Conservation (phyloP, 2,888 invertebrate genomes). For the Bembecia ichneumoniformis region DNA sequence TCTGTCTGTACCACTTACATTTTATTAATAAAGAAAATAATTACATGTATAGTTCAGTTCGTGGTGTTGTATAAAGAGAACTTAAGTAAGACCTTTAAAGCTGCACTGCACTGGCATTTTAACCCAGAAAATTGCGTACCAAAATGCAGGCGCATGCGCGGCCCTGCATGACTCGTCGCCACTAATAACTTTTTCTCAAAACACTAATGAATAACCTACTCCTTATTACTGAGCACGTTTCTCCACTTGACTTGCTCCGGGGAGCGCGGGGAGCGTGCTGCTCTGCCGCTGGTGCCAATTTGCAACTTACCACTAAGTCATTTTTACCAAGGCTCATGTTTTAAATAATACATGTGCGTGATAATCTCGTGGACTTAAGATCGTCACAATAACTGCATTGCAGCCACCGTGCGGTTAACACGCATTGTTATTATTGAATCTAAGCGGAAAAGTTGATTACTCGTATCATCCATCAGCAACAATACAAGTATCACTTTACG, state of each 20-base stretch:
- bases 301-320: constrained; percentile 49
- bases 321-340: constrained; percentile 53
- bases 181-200: constrained; percentile 65
- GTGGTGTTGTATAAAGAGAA: not conserved
- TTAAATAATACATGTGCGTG: too few relatives aligned
- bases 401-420: too few relatives aligned
- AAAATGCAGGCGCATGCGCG: constrained; percentile 61
- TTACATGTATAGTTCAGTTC: not conserved
- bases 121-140: constrained; percentile 40
- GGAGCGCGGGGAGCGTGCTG: constrained; percentile 12
- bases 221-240: constrained; percentile 66
- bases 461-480: too few relatives aligned
- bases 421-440: too few relatives aligned
- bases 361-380: too few relatives aligned
- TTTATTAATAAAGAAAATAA: too few relatives aligned
- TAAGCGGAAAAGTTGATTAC: too few relatives aligned
- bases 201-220: constrained; percentile 66
- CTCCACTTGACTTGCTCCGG: constrained; percentile 34
- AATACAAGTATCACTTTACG: too few relatives aligned
- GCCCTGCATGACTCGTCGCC: constrained; percentile 43
- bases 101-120: constrained; percentile 9
- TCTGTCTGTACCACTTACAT: too few relatives aligned
- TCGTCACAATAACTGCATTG: too few relatives aligned
- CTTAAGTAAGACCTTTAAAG: not conserved
- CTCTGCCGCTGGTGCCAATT: constrained; percentile 35